Conservation (phyloP, 2,888 invertebrate species). For the Lithophane semibrunnea region DNA sequence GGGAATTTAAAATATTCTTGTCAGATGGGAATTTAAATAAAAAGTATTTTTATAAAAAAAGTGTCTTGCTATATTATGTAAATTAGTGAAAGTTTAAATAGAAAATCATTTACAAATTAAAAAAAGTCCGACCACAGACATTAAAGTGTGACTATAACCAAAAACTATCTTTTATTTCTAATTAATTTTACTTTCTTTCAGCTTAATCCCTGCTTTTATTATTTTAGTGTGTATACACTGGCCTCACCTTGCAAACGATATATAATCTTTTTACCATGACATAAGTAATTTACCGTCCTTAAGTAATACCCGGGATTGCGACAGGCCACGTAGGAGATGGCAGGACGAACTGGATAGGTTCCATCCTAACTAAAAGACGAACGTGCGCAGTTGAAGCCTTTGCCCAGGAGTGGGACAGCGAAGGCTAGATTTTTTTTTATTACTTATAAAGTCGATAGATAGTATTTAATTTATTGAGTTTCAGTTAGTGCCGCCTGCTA, state of each 20-base stretch:
- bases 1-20: conserved; percentile 40
- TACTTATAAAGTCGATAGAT: too few species aligned
- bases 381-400: too few species aligned
- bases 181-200: neutral
- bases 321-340: too few species aligned
- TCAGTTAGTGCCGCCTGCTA: neutral
- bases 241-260: neutral
- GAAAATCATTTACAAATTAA: neutral
- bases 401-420: too few species aligned
- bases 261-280: neutral
- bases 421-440: too few species aligned
- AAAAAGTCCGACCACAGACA: neutral
- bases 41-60: neutral
- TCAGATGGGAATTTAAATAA: conserved; percentile 21
- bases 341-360: too few species aligned
- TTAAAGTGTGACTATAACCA: conserved; percentile 19
- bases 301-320: neutral
- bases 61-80: neutral
- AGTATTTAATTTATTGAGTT: neutral
- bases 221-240: too few species aligned
- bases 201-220: too few species aligned
- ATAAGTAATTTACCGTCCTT: neutral
- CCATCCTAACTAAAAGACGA: too few species aligned
- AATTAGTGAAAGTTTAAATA: neutral
- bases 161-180: conserved; percentile 27